Base-by-base conservation (phyloP, 1,140 invertebrate genomes). In the Maconellicoccus hirsutus region DNA sequence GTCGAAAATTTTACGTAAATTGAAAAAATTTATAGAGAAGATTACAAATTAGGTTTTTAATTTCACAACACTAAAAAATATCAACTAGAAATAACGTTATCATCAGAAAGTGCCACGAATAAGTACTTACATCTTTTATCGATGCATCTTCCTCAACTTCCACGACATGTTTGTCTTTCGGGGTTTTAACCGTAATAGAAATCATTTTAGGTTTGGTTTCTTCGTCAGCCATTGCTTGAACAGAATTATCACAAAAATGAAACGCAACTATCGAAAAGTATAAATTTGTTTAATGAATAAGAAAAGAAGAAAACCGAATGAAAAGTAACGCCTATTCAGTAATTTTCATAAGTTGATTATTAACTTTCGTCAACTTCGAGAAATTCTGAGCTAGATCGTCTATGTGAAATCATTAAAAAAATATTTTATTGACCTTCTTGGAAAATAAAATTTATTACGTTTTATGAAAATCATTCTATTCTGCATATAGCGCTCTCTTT, bases 121-220 rank as follows among this genome's bases (percentile, higher is more conserved):
- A 72, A 27, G 70, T 73, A 87, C 87, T 87, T 84, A 96, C 93
- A 79, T 94, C 90, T 85, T 93, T 93, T 72, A 98, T 89, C 75
- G 87, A 85, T 70, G 91, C 89, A 86, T 93, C 85, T 78, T 89
- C 87, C 75, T 89, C 87, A 66, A 96, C 87, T 83, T 94, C 87
- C 72, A 98, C 84, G 75, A 85, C 87, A 81, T 96, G 91, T 80
- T 92, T 93, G 81, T 96, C 93, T 84, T 96, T 97, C 38, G 94
- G 90, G 73, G 94, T 97, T 90, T 97, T 97, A 71, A 98, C 90
- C 77, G 89, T 92, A 78, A 98, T 85, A 76, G 86, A 93, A 79
- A 97, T 90, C 81, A 83, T 85, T 76, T 83, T 85, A 63, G 76
- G 76, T 74, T 75, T 74, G 52, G 71, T 74, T 70, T 79, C 77